phyloP scores from a whole-genome alignment of 37 sponge, comb jelly and placozoan species.

The Mnemiopsis leidyi region DNA sequence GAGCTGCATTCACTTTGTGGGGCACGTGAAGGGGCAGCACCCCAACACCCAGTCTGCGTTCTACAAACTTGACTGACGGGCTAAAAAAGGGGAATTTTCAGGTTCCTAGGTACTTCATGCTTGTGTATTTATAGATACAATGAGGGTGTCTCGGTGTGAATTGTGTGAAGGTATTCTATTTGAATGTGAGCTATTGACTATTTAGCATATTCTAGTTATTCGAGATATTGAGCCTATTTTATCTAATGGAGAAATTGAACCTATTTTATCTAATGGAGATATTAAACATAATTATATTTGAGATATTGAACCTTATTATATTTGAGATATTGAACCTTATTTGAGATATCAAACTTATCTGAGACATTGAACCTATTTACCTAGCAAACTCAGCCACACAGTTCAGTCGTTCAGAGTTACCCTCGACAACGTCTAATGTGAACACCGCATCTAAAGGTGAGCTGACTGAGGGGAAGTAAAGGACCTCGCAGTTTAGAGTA shows the following conservation, averaged over 20 bases:
- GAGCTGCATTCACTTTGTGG: constrained; percentile 56
- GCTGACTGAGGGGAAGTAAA: constrained; percentile 69
- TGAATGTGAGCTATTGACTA: too few species aligned
- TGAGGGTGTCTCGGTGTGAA: too few species aligned
- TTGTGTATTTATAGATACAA: neutral
- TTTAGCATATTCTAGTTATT: too few species aligned
- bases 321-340: too few species aligned
- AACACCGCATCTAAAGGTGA: constrained; percentile 67
- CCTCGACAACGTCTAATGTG: constrained; percentile 67
- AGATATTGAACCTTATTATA: too few species aligned
- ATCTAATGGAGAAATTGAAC: too few species aligned
- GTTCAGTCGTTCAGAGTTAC: constrained; percentile 39
- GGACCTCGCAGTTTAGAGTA: constrained; percentile 74
- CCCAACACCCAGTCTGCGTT: constrained; percentile 71
- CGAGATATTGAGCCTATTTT: too few species aligned
- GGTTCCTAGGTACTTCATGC: neutral
- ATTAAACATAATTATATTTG: too few species aligned
- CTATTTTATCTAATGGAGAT: too few species aligned
- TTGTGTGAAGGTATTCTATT: too few species aligned
- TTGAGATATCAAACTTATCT: too few species aligned
- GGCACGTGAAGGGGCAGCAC: constrained; percentile 72
- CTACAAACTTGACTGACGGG: constrained; percentile 50
- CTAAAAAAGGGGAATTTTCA: neutral
- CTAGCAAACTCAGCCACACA: constrained; percentile 58
- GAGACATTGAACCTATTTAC: too few species aligned